A percentile compares a stretch with the other conserved stretches of the same genome.
These are phyloP conservation scores for Panzeria rudis DNA, from an alignment of 2,888 invertebrate species.

Conservation along the genomic window DNA sequence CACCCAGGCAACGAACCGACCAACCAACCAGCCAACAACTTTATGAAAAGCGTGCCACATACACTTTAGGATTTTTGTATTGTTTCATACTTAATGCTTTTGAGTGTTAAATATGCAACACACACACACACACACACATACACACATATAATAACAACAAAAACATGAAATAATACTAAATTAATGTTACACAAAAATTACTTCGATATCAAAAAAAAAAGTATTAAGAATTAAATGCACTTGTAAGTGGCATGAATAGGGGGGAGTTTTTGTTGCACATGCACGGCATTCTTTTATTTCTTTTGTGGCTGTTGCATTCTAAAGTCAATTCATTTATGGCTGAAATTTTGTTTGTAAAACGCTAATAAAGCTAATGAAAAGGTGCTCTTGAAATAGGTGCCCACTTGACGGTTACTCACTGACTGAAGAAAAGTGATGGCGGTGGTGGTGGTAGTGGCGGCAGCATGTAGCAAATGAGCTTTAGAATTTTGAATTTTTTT, in stretches of 20 bases:
- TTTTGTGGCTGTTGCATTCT: slow-evolving; percentile 38
- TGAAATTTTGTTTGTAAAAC: slow-evolving; percentile 45
- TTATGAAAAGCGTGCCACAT: slow-evolving; percentile 67
- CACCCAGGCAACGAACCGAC: slow-evolving; percentile 32
- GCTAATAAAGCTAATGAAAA: slow-evolving; percentile 67
- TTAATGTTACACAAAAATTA: slow-evolving; percentile 62
- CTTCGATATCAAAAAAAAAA: slow-evolving; percentile 47
- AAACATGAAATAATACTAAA: slow-evolving; percentile 61
- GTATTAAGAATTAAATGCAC: slow-evolving; percentile 59
- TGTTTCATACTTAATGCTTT: slow-evolving; percentile 45
- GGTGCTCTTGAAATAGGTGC: slow-evolving; percentile 68
- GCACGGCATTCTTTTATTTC: slow-evolving; percentile 34
- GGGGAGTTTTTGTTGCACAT: slow-evolving; percentile 57
- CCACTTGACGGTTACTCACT: slow-evolving; percentile 65
- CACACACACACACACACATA: background rate
- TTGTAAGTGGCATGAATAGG: slow-evolving; percentile 42
- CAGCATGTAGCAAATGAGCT: slow-evolving; percentile 55
- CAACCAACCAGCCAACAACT: slow-evolving; percentile 42
- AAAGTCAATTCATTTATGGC: slow-evolving; percentile 31
- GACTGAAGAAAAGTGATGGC: background rate
- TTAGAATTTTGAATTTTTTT: slow-evolving; percentile 17
- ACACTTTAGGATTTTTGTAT: slow-evolving; percentile 52
- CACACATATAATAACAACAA: slow-evolving; percentile 10
- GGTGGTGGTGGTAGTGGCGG: slow-evolving; percentile 18
- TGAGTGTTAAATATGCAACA: slow-evolving; percentile 58